Conservation (phyloP, 2,113 vertebrate species). For the Pseudolaguvia tuberculata region DNA sequence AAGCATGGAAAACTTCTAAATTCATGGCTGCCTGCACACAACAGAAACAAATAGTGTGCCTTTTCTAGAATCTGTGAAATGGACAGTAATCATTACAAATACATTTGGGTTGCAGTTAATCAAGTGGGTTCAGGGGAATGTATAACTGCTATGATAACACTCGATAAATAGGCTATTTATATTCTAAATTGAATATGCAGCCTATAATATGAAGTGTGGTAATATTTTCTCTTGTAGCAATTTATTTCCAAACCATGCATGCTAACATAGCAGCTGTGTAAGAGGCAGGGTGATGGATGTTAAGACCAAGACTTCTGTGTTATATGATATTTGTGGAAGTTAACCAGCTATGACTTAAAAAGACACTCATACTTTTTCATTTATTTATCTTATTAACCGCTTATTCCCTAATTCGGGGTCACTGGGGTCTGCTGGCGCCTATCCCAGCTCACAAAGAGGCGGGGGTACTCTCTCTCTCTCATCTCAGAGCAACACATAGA, state of each 20-base stretch:
- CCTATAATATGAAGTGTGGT: conserved; percentile 51
- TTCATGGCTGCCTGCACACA: background rate
- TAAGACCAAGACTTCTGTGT: conserved; percentile 18
- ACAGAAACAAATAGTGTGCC: background rate
- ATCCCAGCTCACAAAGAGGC: no score
- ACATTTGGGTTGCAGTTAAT: conserved; percentile 45
- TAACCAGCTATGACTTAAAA: background rate
- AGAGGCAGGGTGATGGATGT: conserved; percentile 35
- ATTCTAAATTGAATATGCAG: conserved; percentile 49
- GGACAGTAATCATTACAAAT: conserved; percentile 50
- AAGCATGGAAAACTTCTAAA: conserved; percentile 7
- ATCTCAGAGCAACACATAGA: no score
- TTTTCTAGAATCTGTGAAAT: conserved; percentile 19
- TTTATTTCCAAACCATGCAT: conserved; percentile 46
- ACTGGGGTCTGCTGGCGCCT: no score
- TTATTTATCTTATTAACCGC: no score
- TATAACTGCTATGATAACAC: conserved; percentile 44
- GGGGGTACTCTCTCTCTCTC: no score
- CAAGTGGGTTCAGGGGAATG: conserved; percentile 31
- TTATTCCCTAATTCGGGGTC: no score
- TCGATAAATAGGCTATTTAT: conserved; percentile 52
- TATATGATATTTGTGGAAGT: conserved; percentile 14
- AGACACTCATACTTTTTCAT: background rate
- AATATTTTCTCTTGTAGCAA: conserved; percentile 46
- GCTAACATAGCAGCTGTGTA: conserved; percentile 14